Base-by-base conservation (phyloP, 2,888 invertebrate genomes). In the Perizoma affinitatum region DNA sequence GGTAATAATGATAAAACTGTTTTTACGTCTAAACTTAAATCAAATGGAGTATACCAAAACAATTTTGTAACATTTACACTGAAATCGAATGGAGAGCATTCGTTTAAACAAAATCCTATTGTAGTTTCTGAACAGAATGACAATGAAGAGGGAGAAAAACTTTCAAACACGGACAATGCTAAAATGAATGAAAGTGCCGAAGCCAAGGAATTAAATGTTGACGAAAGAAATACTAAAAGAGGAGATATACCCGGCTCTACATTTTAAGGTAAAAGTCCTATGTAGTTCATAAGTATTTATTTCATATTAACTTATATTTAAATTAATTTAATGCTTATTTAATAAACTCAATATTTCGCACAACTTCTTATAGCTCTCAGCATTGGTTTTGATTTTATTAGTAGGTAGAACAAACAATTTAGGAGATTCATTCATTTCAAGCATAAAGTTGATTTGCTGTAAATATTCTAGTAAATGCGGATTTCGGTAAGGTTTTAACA, bases 271-370 rank as follows among this genome's bases (percentile, higher is more conserved):
- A 52, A 63, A 44, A 35, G 64, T 67, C 4, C 58, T 68, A 5
- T 66, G 4, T 55, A 44, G 70, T 74, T 66, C 45, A 47, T 56
- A 61, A 57, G 51, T 60, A 64, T 66, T 64, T 62, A 66, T 63
- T 61, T 41, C 50, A 58, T 54, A 58, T 64, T 64, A 61, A 66
- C 61, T 54, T 59, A 63, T 56, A 56, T 52, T 58, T 7, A 43
- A 52, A 52, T 46, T 48, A 54, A 44, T 53, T 48, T 40, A 54
- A 46, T 46, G 41, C 41, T 46, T 41, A 43, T 48, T 54, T 45
- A 56, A 56, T 58, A 58, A 53, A 58, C 53, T 58, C 43, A 48
- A 44, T 44, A 43, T 22, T 48, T 47, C 8, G 52, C 51, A 47
- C 43, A 53, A 45, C 34, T 47, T 45, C 6, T 33, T 43, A 52